Evolutionary conservation across 2,888 invertebrate species (phyloP), one percentile per base, ranked within the genome.

Genomic region (Drosophila mayaguana): DNA sequence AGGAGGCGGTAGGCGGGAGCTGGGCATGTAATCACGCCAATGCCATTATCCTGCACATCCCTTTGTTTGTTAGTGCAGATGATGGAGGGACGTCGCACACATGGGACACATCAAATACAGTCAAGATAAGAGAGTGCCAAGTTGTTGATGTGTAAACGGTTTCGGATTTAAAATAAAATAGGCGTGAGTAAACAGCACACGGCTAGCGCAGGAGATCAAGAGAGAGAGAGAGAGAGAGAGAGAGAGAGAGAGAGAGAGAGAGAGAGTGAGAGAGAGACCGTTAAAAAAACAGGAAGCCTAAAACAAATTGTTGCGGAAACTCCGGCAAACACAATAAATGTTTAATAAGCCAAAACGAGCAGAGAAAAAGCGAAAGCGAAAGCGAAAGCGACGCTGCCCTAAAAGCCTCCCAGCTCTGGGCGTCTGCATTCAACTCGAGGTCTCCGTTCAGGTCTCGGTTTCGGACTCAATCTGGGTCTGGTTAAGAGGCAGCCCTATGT

Each of bases 261-360:
- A 14, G 2, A 45, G 34, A n/a, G 34, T 14, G 34, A 48, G 9
- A 11, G 9, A 40, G 14, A 14, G 28, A 28, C 28, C 18, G 2
- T 11, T 22, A 53, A 38, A 36, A 76, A 61, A 55, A 63, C 67
- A 69, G 79, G 81, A 86, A 79, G 75, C 54, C 86, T 77, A 75
- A 83, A 86, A 80, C 83, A 85, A 88, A 86, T 86, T 88, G 78
- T 86, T 83, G 83, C 85, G 85, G 87, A 86, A 88, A 75, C 81
- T 78, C 74, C 74, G 72, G 73, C 79, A 88, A 86, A 86, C 83
- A 88, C 88, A 88, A 86, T 86, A 86, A 86, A 86, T 86, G 83
- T 86, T 86, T 86, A 86, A 86, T 86, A 86, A 88, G 84, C 88
- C 80, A 76, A 83, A 83, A 83, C 75, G 85, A 75, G 75, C 63